Evolutionary conservation across 2,797 vertebrate genomes (phyloP).

Genomic region (Prunella strophiata): DNA sequence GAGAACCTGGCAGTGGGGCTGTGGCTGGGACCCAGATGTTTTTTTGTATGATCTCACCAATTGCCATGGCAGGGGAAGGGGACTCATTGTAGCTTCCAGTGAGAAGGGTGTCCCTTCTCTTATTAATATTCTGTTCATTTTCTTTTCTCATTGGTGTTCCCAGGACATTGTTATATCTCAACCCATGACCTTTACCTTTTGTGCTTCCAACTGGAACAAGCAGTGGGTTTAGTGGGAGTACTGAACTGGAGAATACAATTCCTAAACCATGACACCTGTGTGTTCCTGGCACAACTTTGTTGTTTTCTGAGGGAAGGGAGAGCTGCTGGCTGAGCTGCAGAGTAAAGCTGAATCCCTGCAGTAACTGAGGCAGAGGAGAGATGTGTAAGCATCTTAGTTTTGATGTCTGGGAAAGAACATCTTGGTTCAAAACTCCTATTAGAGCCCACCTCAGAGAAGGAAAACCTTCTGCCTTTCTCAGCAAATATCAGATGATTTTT

Average conservation of each 20-base stretch:
- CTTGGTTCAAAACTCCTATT: not conserved
- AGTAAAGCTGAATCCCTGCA: not conserved
- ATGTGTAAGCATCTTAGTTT: not conserved
- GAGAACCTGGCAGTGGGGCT: no score
- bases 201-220: not conserved
- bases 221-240: not conserved
- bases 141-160: not conserved
- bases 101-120: not conserved
- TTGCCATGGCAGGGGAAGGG: not conserved
- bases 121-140: not conserved
- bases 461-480: not conserved
- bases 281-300: not conserved
- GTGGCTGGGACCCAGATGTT: not conserved
- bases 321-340: not conserved
- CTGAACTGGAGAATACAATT: not conserved
- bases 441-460: not conserved
- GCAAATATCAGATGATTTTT: not conserved
- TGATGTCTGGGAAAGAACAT: not conserved
- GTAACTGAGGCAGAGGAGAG: not conserved
- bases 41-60: not conserved
- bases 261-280: not conserved
- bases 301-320: not conserved
- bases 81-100: not conserved
- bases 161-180: not conserved
- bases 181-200: not conserved